A percentile compares a stretch with the other conserved stretches of the same genome.
These are phyloP conservation scores for Nycticryphes semicollaris DNA, from an alignment of 2,113 vertebrate genomes.

Conservation along the genomic window DNA sequence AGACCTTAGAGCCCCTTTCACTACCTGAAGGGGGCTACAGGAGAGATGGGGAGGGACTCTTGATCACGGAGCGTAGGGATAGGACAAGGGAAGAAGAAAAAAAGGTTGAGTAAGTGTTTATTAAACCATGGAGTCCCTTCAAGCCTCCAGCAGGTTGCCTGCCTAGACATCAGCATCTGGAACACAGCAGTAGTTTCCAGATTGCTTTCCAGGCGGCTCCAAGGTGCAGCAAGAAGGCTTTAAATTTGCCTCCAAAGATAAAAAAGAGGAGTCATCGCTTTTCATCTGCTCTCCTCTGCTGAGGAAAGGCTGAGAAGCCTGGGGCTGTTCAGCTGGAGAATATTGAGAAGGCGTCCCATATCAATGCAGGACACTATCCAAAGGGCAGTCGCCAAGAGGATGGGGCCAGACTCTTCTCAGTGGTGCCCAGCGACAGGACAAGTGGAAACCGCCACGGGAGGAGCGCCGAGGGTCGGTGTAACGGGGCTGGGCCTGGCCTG, in stretches of 20 bases:
- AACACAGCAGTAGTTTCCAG: no score
- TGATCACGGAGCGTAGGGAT: no score
- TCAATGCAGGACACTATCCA: neutral
- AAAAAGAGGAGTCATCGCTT: accelerated
- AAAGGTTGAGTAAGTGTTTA: neutral
- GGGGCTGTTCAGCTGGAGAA: no score
- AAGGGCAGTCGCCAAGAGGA: neutral
- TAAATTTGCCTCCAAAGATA: neutral
- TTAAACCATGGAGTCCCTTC: accelerated
- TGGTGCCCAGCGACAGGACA: neutral
- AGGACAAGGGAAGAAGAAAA: neutral
- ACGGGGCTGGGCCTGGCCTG: neutral
- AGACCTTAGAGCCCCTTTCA: no score
- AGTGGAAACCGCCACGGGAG: neutral
- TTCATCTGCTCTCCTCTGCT: neutral
- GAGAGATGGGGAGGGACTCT: no score
- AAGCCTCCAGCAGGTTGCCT: neutral
- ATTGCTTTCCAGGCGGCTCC: neutral
- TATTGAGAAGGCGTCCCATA: neutral
- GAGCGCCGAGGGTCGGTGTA: no score
- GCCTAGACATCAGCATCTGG: neutral
- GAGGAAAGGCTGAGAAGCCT: neutral
- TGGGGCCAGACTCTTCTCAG: neutral
- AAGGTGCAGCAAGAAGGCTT: neutral
- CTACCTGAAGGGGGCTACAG: no score